phyloP scores from a whole-genome alignment of 2,888 invertebrate genomes.

The Proisotoma minuta region DNA sequence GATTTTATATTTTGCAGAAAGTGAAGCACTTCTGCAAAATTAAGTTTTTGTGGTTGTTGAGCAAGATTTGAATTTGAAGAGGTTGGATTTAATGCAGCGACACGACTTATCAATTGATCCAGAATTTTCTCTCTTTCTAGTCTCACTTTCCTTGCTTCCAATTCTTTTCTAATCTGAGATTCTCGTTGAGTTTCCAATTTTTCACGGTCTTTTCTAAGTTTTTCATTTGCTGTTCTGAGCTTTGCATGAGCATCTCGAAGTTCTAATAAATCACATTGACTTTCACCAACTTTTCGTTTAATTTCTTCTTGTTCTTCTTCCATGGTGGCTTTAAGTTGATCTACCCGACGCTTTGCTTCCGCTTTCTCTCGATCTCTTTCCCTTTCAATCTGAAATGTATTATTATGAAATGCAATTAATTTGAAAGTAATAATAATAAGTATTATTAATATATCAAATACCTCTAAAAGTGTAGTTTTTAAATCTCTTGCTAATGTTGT shows the following conservation, averaged over 20 bases:
- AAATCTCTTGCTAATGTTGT: constrained; percentile 82
- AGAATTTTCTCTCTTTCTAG: constrained; percentile 52
- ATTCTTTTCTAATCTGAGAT: constrained; percentile 54
- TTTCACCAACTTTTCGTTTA: constrained; percentile 67
- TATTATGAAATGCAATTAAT: background rate
- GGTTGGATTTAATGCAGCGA: constrained; percentile 33
- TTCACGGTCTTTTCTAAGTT: constrained; percentile 79
- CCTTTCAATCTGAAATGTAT: constrained; percentile 64
- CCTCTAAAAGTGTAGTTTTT: constrained; percentile 79
- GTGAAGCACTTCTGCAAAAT: constrained; percentile 38
- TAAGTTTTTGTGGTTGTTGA: constrained; percentile 32
- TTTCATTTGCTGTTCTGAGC: constrained; percentile 82
- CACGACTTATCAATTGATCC: constrained; percentile 37
- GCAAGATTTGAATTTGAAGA: constrained; percentile 32
- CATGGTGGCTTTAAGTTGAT: constrained; percentile 71
- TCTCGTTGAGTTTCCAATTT: constrained; percentile 76
- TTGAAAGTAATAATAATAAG: constrained; percentile 6
- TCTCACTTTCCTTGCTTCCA: constrained; percentile 55
- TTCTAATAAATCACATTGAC: constrained; percentile 66
- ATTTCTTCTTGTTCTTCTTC: constrained; percentile 88
- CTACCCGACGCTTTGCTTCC: constrained; percentile 77
- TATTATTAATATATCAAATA: too few relatives aligned
- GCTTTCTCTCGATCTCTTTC: constrained; percentile 83
- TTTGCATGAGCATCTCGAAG: constrained; percentile 87
- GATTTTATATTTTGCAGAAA: constrained; percentile 42